phyloP scores from a whole-genome alignment of 2,797 vertebrate species.

The Antrozous pallidus region DNA sequence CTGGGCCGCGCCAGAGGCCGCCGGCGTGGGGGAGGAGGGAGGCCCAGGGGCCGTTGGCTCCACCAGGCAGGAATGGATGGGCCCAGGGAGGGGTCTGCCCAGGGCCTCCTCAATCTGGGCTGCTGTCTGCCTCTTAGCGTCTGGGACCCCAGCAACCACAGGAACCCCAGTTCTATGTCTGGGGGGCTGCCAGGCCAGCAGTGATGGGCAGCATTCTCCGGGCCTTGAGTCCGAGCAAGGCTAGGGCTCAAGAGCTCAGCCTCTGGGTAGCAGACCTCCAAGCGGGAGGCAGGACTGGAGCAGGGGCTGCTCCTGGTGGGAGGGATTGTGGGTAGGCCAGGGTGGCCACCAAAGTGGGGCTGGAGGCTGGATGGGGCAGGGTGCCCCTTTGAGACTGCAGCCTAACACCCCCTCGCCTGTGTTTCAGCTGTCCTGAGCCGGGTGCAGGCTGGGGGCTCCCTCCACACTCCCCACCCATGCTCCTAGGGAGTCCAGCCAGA shows the following conservation, averaged over 20 bases:
- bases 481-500: not conserved
- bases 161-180: not conserved
- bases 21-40: not conserved
- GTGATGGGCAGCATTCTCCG: not conserved
- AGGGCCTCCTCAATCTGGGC: not conserved
- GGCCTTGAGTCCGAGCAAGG: accelerated
- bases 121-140: not conserved
- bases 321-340: not conserved
- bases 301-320: not conserved
- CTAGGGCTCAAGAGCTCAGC: accelerated
- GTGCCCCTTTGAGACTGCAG: not conserved
- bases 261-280: not conserved
- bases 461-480: not conserved
- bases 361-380: not conserved
- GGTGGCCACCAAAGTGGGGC: not conserved
- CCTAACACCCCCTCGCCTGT: not conserved
- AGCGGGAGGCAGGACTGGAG: not conserved
- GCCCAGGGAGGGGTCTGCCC: not conserved
- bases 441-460: not conserved
- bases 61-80: not conserved
- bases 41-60: not conserved
- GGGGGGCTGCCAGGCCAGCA: not conserved
- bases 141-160: too few species aligned
- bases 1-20: not conserved
- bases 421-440: not conserved